Evolutionary conservation across 2,113 vertebrate genomes (phyloP).

Genomic region (Pteruthius melanotis): DNA sequence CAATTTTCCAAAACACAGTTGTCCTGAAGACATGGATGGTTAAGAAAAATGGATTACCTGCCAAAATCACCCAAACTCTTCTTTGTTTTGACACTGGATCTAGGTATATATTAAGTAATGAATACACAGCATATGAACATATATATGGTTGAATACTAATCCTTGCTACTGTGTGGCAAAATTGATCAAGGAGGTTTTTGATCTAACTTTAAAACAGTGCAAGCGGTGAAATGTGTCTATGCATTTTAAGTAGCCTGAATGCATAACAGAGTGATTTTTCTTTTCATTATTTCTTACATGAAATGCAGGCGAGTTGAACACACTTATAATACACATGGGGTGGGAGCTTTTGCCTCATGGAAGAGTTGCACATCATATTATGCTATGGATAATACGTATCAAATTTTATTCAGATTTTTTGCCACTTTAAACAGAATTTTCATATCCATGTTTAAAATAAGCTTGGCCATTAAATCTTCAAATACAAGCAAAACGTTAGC

Average conservation of each 20-base stretch:
- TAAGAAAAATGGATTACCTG: neutral
- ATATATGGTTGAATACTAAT: neutral
- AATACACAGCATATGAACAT: neutral
- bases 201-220: neutral
- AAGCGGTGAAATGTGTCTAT: neutral
- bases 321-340: neutral
- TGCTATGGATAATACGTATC: neutral
- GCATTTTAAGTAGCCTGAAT: neutral
- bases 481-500: neutral
- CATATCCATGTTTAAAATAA: neutral
- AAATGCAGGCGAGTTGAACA: neutral
- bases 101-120: neutral
- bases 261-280: neutral
- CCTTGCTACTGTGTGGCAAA: neutral
- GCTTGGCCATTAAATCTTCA: neutral
- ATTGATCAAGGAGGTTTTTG: neutral
- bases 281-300: neutral
- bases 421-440: neutral
- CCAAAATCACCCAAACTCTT: neutral
- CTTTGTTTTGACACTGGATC: neutral
- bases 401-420: neutral
- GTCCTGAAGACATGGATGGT: neutral
- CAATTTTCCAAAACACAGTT: neutral
- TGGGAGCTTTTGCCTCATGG: neutral
- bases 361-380: neutral